Evolutionary conservation across 1,140 invertebrate species (phyloP), one percentile per base, ranked within the genome.

Genomic region (Cardiocondyla obscurior): DNA sequence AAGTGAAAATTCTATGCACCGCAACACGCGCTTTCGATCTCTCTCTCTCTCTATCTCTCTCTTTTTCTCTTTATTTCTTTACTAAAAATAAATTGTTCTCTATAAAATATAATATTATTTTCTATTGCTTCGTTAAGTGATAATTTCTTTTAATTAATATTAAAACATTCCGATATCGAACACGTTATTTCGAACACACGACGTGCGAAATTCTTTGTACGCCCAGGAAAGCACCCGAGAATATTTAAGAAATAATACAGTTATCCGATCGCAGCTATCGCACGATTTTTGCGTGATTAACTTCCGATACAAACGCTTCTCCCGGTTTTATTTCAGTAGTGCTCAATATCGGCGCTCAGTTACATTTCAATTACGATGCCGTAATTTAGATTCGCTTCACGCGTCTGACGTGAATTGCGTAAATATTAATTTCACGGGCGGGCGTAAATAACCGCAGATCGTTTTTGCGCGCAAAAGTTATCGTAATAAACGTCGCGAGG

Each of bases 391-490:
- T 79, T 70, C 44, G 51, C 53, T 36, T 83, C 53, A 28, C 22
- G 64, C 7, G 22, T 39, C 64, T 14, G 33, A 64, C 22, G 44
- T 12, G 42, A 77, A 64, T 82, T 58, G 70, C 73, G 83, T 85
- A 88, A 88, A 88, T 88, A 88, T 88, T 88, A 87, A 88, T 88
- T 88, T 88, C 85, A 88, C 83, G 83, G 87, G 85, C 69, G 42
- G 12, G 53, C n/a, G 55, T 86, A 83, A 87, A 87, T 87, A 87
- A 87, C 57, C 39, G 81, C 74, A 87, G 85, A 88, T 88, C 83
- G 82, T 79, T 77, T 69, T 44, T 58, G 70, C 44, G 49, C 60
- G 85, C 77, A 85, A 46, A 74, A 88, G 85, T 88, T 87, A 86
- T 87, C 85, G 85, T 85, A 88, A 88, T 88, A 88, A 88, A 88